phyloP scores from a whole-genome alignment of 2,113 vertebrate genomes.

The Onychostruthus taczanowskii region DNA sequence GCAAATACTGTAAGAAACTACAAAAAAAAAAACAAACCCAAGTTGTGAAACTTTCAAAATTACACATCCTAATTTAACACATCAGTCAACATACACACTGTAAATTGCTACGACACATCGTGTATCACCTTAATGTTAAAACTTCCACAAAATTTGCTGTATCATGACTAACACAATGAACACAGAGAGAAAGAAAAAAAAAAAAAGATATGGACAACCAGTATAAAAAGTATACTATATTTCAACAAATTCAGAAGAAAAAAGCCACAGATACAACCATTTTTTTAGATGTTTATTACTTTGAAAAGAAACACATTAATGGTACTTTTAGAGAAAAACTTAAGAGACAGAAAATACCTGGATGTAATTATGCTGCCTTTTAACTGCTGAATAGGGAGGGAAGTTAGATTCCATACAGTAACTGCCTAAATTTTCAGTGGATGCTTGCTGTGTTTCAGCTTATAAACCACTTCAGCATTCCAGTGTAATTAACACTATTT shows the following conservation, averaged over 20 bases:
- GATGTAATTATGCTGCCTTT: neutral
- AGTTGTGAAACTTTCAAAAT: neutral
- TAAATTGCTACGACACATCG: neutral
- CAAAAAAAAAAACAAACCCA: neutral
- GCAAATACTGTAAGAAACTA: neutral
- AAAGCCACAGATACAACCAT: neutral
- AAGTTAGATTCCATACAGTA: neutral
- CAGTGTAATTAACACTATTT: neutral
- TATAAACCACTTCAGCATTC: neutral
- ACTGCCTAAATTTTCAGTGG: neutral
- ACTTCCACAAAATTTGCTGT: neutral
- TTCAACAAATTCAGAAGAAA: neutral
- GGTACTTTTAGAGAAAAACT: neutral
- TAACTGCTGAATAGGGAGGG: neutral
- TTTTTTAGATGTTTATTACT: neutral
- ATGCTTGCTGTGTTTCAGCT: neutral
- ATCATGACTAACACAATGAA: neutral
- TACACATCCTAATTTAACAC: neutral
- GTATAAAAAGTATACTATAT: neutral
- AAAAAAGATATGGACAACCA: neutral
- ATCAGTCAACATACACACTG: neutral
- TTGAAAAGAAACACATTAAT: neutral
- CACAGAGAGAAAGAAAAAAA: neutral
- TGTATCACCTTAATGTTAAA: neutral
- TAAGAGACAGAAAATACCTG: neutral